Conservation (phyloP, 1,140 invertebrate genomes). For the Lepidotrigona ventralis region DNA sequence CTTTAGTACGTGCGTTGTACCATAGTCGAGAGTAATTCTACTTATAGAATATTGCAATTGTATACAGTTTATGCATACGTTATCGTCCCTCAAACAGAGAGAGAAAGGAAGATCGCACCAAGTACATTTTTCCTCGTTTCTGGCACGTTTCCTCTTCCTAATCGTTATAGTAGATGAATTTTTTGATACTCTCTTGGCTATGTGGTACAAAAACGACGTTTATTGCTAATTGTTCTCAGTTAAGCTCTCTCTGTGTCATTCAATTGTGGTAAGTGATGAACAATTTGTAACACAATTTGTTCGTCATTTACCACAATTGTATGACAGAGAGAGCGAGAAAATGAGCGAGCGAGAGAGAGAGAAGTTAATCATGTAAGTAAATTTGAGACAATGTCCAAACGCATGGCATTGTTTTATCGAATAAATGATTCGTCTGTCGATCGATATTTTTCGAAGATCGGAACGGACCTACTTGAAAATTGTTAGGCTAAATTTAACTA, state of each 20-base stretch:
- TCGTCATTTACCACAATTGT: conserved; percentile 1
- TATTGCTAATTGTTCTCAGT: conserved; percentile 43
- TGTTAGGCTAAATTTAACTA: conserved; percentile 18
- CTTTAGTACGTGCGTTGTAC: conserved; percentile 10
- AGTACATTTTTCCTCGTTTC: background rate
- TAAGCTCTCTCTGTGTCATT: background rate
- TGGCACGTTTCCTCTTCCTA: background rate
- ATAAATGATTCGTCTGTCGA: conserved; percentile 11
- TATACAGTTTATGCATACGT: background rate
- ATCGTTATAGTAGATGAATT: background rate
- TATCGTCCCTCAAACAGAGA: background rate
- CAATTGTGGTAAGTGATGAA: too few relatives aligned
- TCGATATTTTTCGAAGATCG: conserved; percentile 16
- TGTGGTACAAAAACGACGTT: conserved; percentile 28
- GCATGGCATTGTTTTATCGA: background rate
- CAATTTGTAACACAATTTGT: conserved; percentile 11
- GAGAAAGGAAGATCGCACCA: background rate
- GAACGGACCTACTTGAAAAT: conserved; percentile 19
- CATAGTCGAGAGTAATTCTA: conserved; percentile 24
- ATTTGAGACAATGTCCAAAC: background rate
- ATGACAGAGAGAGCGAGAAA: background rate
- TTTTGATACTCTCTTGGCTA: conserved; percentile 39
- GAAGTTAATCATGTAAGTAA: background rate
- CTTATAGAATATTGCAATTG: conserved; percentile 7
- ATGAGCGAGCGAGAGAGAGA: background rate